phyloP scores from a whole-genome alignment of 2,113 vertebrate genomes.

The Haplotaxodon microlepis region DNA sequence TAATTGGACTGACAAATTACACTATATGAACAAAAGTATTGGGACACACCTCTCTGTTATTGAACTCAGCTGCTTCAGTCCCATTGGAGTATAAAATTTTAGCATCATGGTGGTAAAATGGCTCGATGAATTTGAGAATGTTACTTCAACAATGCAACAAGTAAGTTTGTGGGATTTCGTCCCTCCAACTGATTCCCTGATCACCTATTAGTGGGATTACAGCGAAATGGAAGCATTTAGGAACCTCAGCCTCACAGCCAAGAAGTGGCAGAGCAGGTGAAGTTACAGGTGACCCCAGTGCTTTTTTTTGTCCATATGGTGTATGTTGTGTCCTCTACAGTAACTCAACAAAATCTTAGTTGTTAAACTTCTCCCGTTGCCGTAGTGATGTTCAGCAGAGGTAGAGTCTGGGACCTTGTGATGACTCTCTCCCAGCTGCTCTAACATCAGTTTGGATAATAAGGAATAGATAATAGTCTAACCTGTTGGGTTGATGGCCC shows the following conservation, averaged over 20 bases:
- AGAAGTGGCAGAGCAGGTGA: not conserved
- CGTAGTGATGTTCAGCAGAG: not conserved
- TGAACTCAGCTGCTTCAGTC: not conserved
- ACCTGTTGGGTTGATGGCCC: conserved; percentile 75
- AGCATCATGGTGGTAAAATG: not conserved
- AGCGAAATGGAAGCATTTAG: not conserved
- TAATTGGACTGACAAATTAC: not conserved
- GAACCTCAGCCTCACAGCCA: not conserved
- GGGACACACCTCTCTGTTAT: not conserved
- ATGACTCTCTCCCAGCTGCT: not conserved
- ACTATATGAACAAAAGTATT: not conserved
- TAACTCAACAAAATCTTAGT: not conserved
- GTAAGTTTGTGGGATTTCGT: not conserved
- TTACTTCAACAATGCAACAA: not conserved
- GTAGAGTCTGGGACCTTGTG: not conserved
- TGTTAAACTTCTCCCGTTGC: not conserved
- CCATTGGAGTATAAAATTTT: not conserved
- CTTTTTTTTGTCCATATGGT: not conserved
- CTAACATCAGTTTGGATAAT: not conserved
- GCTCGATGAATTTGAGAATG: not conserved
- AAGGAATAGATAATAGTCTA: conserved; percentile 49
- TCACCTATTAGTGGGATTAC: not conserved
- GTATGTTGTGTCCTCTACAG: not conserved
- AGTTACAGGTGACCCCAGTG: not conserved
- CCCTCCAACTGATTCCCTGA: not conserved